phyloP scores from a whole-genome alignment of 2,888 invertebrate genomes.

The Amiota mariae region DNA sequence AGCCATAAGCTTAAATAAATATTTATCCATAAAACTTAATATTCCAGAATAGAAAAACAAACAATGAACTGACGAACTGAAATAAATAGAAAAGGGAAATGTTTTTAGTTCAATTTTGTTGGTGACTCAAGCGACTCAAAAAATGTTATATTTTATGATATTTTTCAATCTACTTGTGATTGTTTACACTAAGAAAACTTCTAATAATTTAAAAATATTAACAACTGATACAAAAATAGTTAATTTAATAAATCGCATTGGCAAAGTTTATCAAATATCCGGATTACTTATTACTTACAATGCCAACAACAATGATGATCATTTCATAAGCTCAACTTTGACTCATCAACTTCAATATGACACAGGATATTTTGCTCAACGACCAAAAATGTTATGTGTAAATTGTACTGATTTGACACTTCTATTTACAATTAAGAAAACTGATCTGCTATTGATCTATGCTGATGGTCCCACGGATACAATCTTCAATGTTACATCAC shows the following conservation, averaged over 20 bases:
- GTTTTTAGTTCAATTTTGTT: no score
- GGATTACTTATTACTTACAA: neutral
- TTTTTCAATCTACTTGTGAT: no score
- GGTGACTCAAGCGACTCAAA: no score
- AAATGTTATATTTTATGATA: no score
- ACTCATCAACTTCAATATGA: conserved; percentile 43
- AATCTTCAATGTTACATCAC: conserved; percentile 41
- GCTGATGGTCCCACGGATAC: conserved; percentile 42
- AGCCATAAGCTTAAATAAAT: no score
- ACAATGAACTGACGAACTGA: no score
- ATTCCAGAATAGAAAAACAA: no score
- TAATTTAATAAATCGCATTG: neutral
- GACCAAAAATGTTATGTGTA: neutral
- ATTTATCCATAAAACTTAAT: no score
- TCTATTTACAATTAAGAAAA: neutral
- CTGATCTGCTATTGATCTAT: neutral
- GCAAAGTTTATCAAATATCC: neutral
- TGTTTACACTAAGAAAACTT: no score
- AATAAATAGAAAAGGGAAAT: no score
- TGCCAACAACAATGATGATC: neutral
- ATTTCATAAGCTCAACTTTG: conserved; percentile 40
- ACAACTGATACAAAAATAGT: neutral
- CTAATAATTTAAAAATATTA: neutral
- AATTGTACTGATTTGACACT: neutral
- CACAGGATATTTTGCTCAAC: neutral